Base-by-base conservation (phyloP, 2,113 vertebrate species). In the Archilochus colubris region DNA sequence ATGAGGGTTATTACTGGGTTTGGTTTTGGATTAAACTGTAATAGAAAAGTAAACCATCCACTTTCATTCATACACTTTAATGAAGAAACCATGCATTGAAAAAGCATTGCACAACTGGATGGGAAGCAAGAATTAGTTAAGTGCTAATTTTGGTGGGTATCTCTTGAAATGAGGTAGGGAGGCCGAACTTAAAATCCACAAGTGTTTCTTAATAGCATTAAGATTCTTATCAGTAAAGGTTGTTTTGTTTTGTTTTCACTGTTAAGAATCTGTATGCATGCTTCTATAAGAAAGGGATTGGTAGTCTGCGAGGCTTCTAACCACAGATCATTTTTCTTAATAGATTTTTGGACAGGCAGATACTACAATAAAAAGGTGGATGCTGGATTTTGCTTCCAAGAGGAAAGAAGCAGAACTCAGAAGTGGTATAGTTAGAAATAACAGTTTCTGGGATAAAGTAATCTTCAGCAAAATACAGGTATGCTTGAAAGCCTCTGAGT, bases 381-480 rank as follows among this genome's bases (percentile, higher is more conserved):
- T 99, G 51, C 96, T 99, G 64, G 99, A 99, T 95, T 99, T 99
- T 79, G 99, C 99, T 77, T 98, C 98, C 82, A 98, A 98, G 91
- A 98, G 99, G 94, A 99, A 99, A 97, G 98, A 98, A 95, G 98
- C 99, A 0, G 99, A 99, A 89, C 98, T 99, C 40, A 98, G 98
- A 88, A 99, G 98, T 11, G 99, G 99, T 8, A 98, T 99, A 86
- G 95, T 99, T 23, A 97, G 99, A 96, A 98, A 97, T 77, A 98
- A 99, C 97, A 99, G 99, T 96, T 96, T 99, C 82, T 99, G 99
- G 99, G 99, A 99, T 94, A 99, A 97, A 93, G 97, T 99, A 12
- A 98, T 99, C 97, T 99, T 99, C 95, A 98, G 95, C 82, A 99
- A 99, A 97, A 98, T 99, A 50, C 99, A 99, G 99, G 99, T 99